These are phyloP conservation scores for Darevskia nairensis DNA, from an alignment of 2,797 vertebrate genomes.

Conservation along the genomic window DNA sequence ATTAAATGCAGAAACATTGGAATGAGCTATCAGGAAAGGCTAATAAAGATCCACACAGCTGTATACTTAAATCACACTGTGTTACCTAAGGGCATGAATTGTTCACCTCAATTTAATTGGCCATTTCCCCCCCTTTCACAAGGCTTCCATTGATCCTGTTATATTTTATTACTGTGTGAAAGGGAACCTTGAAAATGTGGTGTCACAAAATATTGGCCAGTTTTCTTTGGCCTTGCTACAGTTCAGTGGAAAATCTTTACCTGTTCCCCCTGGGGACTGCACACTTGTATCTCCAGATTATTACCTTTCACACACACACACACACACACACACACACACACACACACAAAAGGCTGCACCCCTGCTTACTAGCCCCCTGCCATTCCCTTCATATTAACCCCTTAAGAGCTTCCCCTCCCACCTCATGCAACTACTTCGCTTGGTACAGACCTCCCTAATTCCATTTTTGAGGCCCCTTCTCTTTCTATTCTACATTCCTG, in stretches of 20 bases:
- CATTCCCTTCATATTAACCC: no score
- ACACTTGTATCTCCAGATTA: background rate
- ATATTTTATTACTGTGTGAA: slow-evolving; percentile 17
- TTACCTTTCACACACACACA: no score
- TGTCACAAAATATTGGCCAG: slow-evolving; percentile 4
- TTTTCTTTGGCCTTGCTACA: slow-evolving; percentile 20
- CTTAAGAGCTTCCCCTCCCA: no score
- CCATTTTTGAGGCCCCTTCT: no score
- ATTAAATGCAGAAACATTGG: background rate
- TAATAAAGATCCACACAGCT: background rate
- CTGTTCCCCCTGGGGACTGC: background rate
- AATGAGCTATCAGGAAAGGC: background rate
- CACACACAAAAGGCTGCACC: no score
- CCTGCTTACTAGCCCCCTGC: no score
- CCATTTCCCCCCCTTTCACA: background rate
- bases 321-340: no score
- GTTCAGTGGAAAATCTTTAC: slow-evolving; percentile 16
- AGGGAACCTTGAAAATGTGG: slow-evolving; percentile 7
- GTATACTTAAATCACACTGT: background rate
- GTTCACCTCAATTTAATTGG: slow-evolving; percentile 25
- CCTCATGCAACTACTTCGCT: no score
- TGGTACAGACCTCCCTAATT: no score
- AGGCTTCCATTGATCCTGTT: slow-evolving; percentile 14
- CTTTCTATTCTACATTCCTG: no score
- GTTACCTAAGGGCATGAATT: background rate